Evolutionary conservation across 2,888 invertebrate genomes (phyloP).

Genomic region (Sepioteuthis lessoniana): DNA sequence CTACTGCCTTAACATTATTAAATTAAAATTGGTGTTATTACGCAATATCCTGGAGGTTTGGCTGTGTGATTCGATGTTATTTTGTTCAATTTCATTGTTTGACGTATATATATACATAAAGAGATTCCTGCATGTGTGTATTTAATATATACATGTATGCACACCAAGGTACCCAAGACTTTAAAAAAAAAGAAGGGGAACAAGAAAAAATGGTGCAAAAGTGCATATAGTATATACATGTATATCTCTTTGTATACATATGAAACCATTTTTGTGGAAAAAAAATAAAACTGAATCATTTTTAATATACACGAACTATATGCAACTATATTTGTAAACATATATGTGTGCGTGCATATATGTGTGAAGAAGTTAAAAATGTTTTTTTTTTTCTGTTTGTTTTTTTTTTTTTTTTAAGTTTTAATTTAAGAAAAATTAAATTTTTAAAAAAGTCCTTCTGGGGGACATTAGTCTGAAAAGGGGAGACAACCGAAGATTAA

Average conservation of each 20-base stretch:
- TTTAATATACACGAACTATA: neutral
- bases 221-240: slow-evolving; percentile 39
- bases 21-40: slow-evolving; percentile 33
- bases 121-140: neutral
- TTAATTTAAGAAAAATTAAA: neutral
- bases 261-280: neutral
- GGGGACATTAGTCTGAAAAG: neutral
- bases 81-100: neutral
- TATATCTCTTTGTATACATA: neutral
- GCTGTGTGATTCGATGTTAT: neutral
- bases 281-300: neutral
- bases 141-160: slow-evolving; percentile 23
- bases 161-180: neutral
- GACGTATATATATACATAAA: slow-evolving; percentile 39
- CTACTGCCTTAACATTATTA: slow-evolving; percentile 1
- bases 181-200: neutral
- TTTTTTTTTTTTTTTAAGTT: neutral
- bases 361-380: neutral
- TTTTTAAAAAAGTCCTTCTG: neutral
- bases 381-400: neutral
- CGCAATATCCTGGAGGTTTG: slow-evolving; percentile 33
- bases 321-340: neutral
- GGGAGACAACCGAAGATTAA: neutral
- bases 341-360: slow-evolving; percentile 35
- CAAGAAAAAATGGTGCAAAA: neutral